phyloP scores from a whole-genome alignment of 2,797 vertebrate genomes.

The Simalia tracyae region DNA sequence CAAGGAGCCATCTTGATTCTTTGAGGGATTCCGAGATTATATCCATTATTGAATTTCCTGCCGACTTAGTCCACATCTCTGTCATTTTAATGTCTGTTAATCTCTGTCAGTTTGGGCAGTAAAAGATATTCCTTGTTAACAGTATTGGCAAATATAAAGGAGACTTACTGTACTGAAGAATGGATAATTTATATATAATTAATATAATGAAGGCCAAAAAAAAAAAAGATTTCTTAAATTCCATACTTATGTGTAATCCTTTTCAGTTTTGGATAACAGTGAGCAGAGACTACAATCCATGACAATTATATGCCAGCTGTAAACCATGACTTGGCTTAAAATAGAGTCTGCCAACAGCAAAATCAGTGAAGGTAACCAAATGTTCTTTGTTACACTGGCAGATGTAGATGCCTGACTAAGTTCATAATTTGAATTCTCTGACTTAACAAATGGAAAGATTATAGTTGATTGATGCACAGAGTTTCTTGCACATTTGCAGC shows the following conservation, averaged over 20 bases:
- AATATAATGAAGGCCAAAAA: conserved; percentile 29
- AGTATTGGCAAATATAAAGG: conserved; percentile 26
- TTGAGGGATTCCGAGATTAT: too few relatives aligned
- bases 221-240: conserved; percentile 43
- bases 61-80: not conserved
- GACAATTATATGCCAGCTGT: conserved; percentile 54
- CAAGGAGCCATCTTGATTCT: too few relatives aligned
- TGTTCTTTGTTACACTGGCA: conserved; percentile 15
- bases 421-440: conserved; percentile 2
- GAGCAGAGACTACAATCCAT: conserved; percentile 39
- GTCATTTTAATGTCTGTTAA: not conserved
- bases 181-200: conserved; percentile 35
- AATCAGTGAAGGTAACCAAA: not conserved
- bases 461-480: conserved; percentile 48
- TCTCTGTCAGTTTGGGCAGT: not conserved
- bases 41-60: conserved; percentile 9
- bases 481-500: not conserved
- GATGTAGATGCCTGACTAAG: not conserved
- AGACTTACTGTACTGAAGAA: conserved; percentile 35
- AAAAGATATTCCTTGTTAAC: conserved; percentile 5
- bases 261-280: conserved; percentile 44
- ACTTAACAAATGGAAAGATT: not conserved
- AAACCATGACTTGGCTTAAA: conserved; percentile 30
- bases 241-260: conserved; percentile 30
- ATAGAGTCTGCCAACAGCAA: not conserved